A percentile compares a stretch with the other conserved stretches of the same genome.
These are phyloP conservation scores for Pseudochaenichthys georgianus DNA, from an alignment of 2,797 vertebrate genomes.

Conservation along the genomic window DNA sequence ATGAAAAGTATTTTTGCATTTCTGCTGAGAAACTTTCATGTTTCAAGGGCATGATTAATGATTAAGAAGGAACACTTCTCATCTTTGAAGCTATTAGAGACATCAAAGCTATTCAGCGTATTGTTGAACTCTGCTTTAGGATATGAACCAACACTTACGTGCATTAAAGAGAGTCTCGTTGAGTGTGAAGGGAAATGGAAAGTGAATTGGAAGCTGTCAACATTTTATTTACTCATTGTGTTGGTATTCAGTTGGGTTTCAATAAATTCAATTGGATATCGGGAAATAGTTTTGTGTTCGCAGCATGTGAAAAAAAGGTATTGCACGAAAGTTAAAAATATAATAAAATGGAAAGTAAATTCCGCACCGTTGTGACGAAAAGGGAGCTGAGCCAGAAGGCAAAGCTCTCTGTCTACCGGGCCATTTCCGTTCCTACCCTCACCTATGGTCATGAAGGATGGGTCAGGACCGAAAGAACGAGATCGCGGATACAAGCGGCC, in stretches of 20 bases:
- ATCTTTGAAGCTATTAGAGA: slow-evolving; percentile 67
- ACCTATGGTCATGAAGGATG: too few relatives aligned
- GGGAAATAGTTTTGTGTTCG: too few relatives aligned
- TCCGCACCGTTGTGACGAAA: too few relatives aligned
- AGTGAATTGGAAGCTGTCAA: slow-evolving; percentile 37
- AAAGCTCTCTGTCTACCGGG: too few relatives aligned
- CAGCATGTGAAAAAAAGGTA: too few relatives aligned
- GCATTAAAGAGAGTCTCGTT: slow-evolving; percentile 33
- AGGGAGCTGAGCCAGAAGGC: too few relatives aligned
- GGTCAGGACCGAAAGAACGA: too few relatives aligned
- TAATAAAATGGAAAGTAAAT: too few relatives aligned
- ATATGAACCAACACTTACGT: slow-evolving; percentile 45
- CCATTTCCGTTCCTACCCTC: too few relatives aligned
- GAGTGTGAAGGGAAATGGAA: slow-evolving; percentile 29
- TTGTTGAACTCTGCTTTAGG: slow-evolving; percentile 70
- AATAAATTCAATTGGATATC: slow-evolving; percentile 18
- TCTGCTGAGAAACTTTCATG: slow-evolving; percentile 59
- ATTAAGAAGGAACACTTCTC: slow-evolving; percentile 73
- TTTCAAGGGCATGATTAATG: slow-evolving; percentile 79
- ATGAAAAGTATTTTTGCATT: slow-evolving; percentile 57
- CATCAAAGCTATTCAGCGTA: slow-evolving; percentile 72
- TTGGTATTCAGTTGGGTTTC: slow-evolving; percentile 47
- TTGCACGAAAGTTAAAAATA: too few relatives aligned
- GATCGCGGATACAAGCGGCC: too few relatives aligned
- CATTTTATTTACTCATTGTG: slow-evolving; percentile 39